Evolutionary conservation across 2,797 vertebrate genomes (phyloP).

Genomic region (Smutsia gigantea): DNA sequence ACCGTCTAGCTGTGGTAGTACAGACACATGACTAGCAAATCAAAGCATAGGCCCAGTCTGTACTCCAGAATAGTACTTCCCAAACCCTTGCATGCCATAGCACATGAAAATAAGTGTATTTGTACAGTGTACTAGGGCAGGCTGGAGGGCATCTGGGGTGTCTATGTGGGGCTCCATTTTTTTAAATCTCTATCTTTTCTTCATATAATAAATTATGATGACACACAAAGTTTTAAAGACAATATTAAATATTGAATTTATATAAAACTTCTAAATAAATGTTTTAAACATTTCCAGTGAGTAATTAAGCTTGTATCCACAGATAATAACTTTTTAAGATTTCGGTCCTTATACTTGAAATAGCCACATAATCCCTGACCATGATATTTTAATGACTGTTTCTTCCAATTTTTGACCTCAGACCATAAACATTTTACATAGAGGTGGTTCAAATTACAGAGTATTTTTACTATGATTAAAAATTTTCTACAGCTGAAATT

Average conservation of each 20-base stretch:
- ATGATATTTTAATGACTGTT: not conserved
- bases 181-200: not conserved
- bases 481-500: not conserved
- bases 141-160: not conserved
- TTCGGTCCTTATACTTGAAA: not conserved
- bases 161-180: not conserved
- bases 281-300: not conserved
- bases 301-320: not conserved
- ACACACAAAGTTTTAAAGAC: not conserved
- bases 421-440: not conserved
- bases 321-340: not conserved
- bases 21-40: not conserved
- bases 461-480: not conserved
- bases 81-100: not conserved
- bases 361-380: not conserved
- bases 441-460: not conserved
- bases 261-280: not conserved
- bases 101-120: not conserved
- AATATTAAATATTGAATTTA: not conserved
- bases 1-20: not conserved
- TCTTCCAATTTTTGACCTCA: conserved; percentile 26
- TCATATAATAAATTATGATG: not conserved
- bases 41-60: not conserved
- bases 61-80: not conserved
- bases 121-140: not conserved